These are phyloP conservation scores for Dryas iulia DNA, from an alignment of 1,140 invertebrate genomes.

Conservation along the genomic window DNA sequence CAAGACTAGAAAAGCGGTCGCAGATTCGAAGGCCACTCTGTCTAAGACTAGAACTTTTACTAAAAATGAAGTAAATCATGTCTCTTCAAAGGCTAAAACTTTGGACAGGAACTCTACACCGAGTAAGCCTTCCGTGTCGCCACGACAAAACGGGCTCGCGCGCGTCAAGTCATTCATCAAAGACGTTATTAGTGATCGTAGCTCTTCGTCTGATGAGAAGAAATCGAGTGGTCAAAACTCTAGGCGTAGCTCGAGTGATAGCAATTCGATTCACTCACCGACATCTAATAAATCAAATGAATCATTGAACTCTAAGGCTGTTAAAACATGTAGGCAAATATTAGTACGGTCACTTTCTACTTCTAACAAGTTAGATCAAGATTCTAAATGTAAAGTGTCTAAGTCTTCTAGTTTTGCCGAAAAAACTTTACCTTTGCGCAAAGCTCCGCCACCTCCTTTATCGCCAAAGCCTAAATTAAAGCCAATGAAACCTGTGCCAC, in stretches of 20 bases:
- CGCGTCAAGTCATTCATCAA: slow-evolving; percentile 78
- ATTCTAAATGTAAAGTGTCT: slow-evolving; percentile 67
- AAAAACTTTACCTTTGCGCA: slow-evolving; percentile 74
- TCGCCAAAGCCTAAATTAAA: slow-evolving; percentile 78
- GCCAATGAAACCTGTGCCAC: slow-evolving; percentile 65
- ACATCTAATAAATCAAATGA: slow-evolving; percentile 66
- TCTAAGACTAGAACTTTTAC: slow-evolving; percentile 61
- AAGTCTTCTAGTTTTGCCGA: slow-evolving; percentile 79
- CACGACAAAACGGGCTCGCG: slow-evolving; percentile 73
- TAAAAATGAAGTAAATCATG: slow-evolving; percentile 59
- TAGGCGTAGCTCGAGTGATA: slow-evolving; percentile 70
- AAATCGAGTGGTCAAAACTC: slow-evolving; percentile 73
- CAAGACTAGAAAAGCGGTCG: slow-evolving; percentile 80
- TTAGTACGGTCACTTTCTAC: slow-evolving; percentile 76
- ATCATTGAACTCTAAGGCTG: slow-evolving; percentile 71
- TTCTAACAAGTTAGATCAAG: slow-evolving; percentile 73
- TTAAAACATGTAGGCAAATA: slow-evolving; percentile 77
- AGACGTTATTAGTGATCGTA: slow-evolving; percentile 78
- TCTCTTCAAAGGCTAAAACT: slow-evolving; percentile 64
- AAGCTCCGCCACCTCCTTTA: slow-evolving; percentile 77
- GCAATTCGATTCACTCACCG: slow-evolving; percentile 60
- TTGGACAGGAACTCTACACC: slow-evolving; percentile 60
- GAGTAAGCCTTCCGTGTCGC: slow-evolving; percentile 73
- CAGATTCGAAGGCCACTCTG: slow-evolving; percentile 78
- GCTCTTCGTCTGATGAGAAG: slow-evolving; percentile 73